These are phyloP conservation scores for Cynocephalus volans DNA, from an alignment of 2,113 vertebrate genomes.

Conservation along the genomic window DNA sequence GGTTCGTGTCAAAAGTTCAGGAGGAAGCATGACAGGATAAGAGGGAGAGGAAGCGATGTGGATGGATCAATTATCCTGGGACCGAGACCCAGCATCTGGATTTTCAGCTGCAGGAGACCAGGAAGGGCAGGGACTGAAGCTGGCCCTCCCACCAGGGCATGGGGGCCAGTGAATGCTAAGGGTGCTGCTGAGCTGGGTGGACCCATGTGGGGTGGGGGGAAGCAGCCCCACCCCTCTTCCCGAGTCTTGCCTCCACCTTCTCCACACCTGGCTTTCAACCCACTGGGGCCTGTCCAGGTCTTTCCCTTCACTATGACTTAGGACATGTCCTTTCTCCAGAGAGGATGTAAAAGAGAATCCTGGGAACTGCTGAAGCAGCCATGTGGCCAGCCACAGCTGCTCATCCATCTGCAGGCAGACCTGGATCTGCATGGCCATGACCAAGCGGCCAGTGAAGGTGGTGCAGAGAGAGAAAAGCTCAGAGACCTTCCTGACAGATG, in stretches of 20 bases:
- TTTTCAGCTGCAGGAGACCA: constrained; percentile 32
- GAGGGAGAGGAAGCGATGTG: not conserved
- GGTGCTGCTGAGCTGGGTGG: not conserved
- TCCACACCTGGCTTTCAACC: not conserved
- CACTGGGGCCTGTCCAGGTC: not conserved
- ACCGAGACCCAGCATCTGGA: constrained; percentile 8
- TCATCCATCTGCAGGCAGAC: not conserved
- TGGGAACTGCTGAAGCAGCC: not conserved
- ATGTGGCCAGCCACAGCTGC: not conserved
- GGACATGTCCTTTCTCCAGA: not conserved
- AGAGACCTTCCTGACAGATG: not conserved
- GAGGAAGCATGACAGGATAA: constrained; percentile 44
- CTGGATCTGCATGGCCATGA: not conserved
- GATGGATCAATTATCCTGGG: not conserved
- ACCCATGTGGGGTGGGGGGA: not conserved
- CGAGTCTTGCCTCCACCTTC: not conserved
- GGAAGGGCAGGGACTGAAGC: not conserved
- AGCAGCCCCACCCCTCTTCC: fast-evolving
- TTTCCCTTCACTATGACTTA: not conserved
- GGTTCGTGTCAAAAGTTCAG: constrained; percentile 47
- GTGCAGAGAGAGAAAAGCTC: not conserved
- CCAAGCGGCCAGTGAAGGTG: not conserved
- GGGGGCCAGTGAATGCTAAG: not conserved
- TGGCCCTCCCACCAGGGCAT: not conserved
- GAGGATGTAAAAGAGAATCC: not conserved